Conservation (phyloP, 1,140 invertebrate genomes). For the Octopus sinensis region DNA sequence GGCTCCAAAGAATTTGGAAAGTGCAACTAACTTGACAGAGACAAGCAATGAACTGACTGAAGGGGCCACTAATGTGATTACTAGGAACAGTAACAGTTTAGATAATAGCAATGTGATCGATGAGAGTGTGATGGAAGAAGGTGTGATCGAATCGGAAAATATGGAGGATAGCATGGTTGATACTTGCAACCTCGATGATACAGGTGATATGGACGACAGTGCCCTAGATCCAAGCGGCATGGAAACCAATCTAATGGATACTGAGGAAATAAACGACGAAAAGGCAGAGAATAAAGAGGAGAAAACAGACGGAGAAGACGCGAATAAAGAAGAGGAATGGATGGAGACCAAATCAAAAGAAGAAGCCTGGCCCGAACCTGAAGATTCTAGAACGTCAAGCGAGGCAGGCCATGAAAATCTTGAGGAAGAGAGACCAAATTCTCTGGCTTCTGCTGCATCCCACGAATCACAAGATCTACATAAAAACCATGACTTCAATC, state of each 20-base stretch:
- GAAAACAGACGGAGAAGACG: constrained; percentile 22
- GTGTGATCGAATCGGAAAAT: constrained; percentile 21
- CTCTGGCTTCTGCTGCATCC: constrained; percentile 21
- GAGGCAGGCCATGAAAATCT: constrained; percentile 11
- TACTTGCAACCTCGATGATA: constrained; percentile 18
- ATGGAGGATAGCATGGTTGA: constrained; percentile 19
- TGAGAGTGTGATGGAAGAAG: constrained; percentile 20
- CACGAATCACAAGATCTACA: constrained; percentile 20
- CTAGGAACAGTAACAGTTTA: background rate
- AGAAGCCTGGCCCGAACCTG: constrained; percentile 16
- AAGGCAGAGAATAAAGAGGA: constrained; percentile 60
- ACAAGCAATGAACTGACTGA: constrained; percentile 19
- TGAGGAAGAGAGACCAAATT: constrained; percentile 14
- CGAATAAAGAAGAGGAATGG: constrained; percentile 6
- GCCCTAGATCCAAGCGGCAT: constrained; percentile 57
- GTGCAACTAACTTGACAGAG: background rate
- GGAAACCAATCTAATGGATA: constrained; percentile 55
- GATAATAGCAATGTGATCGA: constrained; percentile 16
- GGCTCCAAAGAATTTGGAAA: background rate
- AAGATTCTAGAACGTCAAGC: background rate
- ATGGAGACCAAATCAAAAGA: background rate
- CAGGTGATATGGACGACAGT: constrained; percentile 18
- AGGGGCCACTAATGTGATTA: background rate
- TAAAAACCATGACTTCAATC: background rate
- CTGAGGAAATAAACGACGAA: constrained; percentile 61